Conservation (phyloP, 2,113 vertebrate genomes). For the Argyrosomus japonicus region DNA sequence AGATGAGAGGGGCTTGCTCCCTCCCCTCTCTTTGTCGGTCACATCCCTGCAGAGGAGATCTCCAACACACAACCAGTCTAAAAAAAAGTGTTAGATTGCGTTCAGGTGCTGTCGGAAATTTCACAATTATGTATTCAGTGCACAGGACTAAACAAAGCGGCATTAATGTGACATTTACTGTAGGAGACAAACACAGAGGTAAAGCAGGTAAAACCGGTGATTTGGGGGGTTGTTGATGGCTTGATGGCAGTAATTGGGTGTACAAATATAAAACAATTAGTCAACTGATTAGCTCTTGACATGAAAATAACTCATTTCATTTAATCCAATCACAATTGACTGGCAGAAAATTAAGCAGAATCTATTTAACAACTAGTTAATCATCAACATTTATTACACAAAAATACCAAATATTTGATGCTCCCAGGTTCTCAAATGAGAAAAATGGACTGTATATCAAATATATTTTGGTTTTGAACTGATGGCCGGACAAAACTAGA, state of each 20-base stretch:
- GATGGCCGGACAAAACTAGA: background rate
- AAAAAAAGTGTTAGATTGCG: conserved; percentile 51
- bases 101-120: conserved; percentile 57
- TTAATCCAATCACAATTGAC: too few relatives aligned
- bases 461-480: background rate
- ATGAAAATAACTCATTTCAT: background rate
- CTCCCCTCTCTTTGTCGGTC: conserved; percentile 76
- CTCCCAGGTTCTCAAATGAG: too few relatives aligned
- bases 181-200: background rate
- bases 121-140: background rate
- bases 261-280: background rate
- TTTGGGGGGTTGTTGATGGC: background rate
- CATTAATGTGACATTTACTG: background rate
- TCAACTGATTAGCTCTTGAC: background rate
- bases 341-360: background rate
- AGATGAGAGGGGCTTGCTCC: conserved; percentile 80
- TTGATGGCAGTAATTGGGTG: background rate
- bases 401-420: too few relatives aligned
- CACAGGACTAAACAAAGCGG: background rate
- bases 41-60: conserved; percentile 78
- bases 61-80: conserved; percentile 54
- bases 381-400: background rate
- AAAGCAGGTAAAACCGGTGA: background rate
- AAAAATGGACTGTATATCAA: background rate
- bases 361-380: background rate